A percentile compares a stretch with the other conserved stretches of the same genome.
Evolutionary conservation across 2,797 vertebrate species (phyloP).

Genomic region (Crocidura indochinensis): DNA sequence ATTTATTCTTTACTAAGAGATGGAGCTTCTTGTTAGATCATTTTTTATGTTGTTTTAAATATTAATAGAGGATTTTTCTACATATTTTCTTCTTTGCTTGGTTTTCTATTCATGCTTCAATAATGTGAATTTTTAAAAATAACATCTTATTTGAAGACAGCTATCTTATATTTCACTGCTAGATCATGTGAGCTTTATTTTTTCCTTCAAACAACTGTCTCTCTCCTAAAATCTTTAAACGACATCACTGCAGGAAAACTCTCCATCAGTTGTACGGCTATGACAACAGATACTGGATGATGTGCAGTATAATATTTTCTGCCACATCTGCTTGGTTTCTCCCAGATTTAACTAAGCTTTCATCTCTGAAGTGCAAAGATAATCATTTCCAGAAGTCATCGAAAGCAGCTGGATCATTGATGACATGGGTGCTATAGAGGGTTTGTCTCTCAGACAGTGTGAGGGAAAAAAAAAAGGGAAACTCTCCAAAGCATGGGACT

Average conservation of each 20-base stretch:
- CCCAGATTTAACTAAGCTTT: conserved; percentile 86
- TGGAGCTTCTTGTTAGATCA: too few relatives aligned
- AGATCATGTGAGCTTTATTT: conserved; percentile 82
- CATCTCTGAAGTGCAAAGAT: conserved; percentile 85
- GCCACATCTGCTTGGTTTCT: conserved; percentile 85
- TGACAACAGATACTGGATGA: conserved; percentile 74
- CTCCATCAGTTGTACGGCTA: conserved; percentile 76
- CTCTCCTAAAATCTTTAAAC: conserved; percentile 79
- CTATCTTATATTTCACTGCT: conserved; percentile 74
- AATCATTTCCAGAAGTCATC: conserved; percentile 87
- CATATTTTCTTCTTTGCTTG: conserved; percentile 38
- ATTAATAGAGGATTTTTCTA: conserved; percentile 3
- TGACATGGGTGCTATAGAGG: not conserved
- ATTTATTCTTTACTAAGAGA: too few relatives aligned
- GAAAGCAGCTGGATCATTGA: conserved; percentile 56
- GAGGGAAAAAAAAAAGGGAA: conserved; percentile 56
- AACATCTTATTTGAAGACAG: not conserved
- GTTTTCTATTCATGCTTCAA: not conserved
- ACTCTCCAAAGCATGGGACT: conserved; percentile 54
- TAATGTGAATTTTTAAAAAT: not conserved
- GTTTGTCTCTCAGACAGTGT: conserved; percentile 15
- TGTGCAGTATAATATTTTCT: conserved; percentile 78
- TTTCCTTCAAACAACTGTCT: conserved; percentile 78
- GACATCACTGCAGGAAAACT: conserved; percentile 80
- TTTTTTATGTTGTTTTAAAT: not conserved